Evolutionary conservation across 2,797 vertebrate genomes (phyloP).

Genomic region (Chelon auratus): DNA sequence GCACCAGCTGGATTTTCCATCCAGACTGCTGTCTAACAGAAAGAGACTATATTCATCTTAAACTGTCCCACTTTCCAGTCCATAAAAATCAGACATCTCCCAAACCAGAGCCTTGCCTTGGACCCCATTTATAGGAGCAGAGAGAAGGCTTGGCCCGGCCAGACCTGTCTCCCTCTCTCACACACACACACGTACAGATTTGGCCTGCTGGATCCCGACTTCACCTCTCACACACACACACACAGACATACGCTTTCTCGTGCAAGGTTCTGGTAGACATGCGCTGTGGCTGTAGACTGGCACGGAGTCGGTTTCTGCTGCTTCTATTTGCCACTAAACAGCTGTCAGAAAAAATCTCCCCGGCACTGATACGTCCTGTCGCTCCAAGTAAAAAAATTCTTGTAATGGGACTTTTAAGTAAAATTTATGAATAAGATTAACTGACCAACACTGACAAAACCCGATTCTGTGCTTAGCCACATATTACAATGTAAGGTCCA

Average conservation of each 20-base stretch:
- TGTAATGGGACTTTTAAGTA: background rate
- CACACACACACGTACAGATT: constrained; percentile 31
- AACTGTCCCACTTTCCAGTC: constrained; percentile 74
- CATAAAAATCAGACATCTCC: constrained; percentile 75
- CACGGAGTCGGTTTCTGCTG: constrained; percentile 35
- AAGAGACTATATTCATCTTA: constrained; percentile 65
- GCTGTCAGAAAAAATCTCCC: constrained; percentile 38
- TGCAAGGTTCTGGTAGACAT: constrained; percentile 32
- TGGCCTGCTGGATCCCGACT: constrained; percentile 37
- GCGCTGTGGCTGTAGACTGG: constrained; percentile 14
- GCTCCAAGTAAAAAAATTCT: constrained; percentile 1
- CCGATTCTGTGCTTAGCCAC: background rate
- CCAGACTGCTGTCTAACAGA: constrained; percentile 59
- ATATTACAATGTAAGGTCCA: background rate
- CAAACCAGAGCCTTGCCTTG: constrained; percentile 59
- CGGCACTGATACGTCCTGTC: background rate
- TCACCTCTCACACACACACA: constrained; percentile 15
- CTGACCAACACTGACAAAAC: background rate
- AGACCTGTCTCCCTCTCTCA: constrained; percentile 43
- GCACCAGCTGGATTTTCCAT: constrained; percentile 62
- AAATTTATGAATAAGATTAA: constrained; percentile 4
- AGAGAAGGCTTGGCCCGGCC: constrained; percentile 58
- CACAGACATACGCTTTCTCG: constrained; percentile 21
- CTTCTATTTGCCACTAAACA: constrained; percentile 30
- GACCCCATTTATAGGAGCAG: constrained; percentile 66